A percentile compares a stretch with the other conserved stretches of the same genome.
phyloP scores from a whole-genome alignment of 2,113 vertebrate genomes.

The Eclectus roratus region DNA sequence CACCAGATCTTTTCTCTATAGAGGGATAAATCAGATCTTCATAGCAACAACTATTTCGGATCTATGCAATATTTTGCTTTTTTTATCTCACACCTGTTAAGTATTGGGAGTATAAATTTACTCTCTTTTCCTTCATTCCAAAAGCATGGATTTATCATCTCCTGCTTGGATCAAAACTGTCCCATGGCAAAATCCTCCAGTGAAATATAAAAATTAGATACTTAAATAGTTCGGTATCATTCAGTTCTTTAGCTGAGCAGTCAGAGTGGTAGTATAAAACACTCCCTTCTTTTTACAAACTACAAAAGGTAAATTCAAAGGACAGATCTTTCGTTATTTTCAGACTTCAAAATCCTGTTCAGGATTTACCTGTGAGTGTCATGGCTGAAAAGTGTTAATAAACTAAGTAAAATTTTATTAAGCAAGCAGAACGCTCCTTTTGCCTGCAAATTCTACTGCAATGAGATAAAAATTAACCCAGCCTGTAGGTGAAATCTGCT shows the following conservation, averaged over 20 bases:
- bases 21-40: background rate
- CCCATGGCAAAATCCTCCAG: background rate
- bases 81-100: background rate
- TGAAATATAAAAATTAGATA: background rate
- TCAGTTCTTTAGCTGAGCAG: background rate
- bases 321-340: background rate
- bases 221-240: background rate
- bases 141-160: background rate
- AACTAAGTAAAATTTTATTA: constrained; percentile 38
- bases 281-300: background rate
- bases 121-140: background rate
- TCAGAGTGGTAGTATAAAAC: background rate
- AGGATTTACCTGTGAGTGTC: background rate
- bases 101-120: background rate
- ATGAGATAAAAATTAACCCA: constrained; percentile 14
- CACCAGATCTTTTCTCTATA: background rate
- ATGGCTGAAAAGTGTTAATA: background rate
- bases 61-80: background rate
- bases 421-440: constrained; percentile 5
- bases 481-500: background rate
- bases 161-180: background rate
- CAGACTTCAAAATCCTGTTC: background rate
- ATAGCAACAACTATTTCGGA: background rate
- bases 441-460: constrained; percentile 17
- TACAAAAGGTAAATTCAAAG: background rate